Base-by-base conservation (phyloP, 2,888 invertebrate genomes). In the Agonopterix heracliana region DNA sequence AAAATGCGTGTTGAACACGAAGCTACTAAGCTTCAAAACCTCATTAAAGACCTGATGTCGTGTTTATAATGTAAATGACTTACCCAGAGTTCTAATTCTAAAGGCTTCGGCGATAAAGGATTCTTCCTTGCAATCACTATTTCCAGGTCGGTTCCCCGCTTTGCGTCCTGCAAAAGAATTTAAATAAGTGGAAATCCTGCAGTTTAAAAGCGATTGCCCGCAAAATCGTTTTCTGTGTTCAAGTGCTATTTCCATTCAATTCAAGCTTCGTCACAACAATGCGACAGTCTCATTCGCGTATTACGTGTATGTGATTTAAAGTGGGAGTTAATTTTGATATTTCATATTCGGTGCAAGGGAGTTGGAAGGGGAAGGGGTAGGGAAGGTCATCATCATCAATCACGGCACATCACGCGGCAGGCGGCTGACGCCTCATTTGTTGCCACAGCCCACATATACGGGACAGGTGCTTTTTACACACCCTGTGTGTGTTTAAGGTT, bases 1-100 rank as follows among this genome's bases (percentile, higher is more conserved):
- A 61, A 74, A 77, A 78, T 71, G 73, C 71, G 78, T 71, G 70
- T 74, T 67, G 66, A 75, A 74, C 74, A 73, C 68, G 74, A 57
- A 59, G 49, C 65, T 64, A 57, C 58, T 62, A 56, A 67, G 62
- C 66, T 65, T 65, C 69, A 71, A 73, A 75, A 74, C 53, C 50
- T 52, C 54, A 54, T 55, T 54, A 50, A 47, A 45, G 9, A 34
- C 40, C 46, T 34, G 12, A 41, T 41, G 47, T 48, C 40, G 45
- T 57, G 54, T 63, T 71, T 63, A 57, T 64, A 61, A 66, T 67
- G 59, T 45, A 63, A 71, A 68, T 64, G 44, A 58, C 61, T 65
- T 60, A 93, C 95, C 94, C 95, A 94, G 64, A 96, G 85, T 81
- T 96, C 96, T 70, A 96, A 90, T 78, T 94, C 92, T 62, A 95